Conservation (phyloP, 2,113 vertebrate species). For the Nycticryphes semicollaris region DNA sequence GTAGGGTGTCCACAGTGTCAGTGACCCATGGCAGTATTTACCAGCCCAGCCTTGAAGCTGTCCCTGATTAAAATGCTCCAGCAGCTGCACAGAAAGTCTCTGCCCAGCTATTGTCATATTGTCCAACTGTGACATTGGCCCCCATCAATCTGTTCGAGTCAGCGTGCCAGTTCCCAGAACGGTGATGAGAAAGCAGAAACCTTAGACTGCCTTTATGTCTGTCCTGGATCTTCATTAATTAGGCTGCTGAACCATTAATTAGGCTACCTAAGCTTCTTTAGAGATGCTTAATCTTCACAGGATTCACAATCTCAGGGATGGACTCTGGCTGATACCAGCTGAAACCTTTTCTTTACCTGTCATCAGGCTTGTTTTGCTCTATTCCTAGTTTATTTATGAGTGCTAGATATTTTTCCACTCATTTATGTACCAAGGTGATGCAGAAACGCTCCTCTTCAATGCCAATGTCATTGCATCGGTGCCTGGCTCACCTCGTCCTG, state of each 20-base stretch:
- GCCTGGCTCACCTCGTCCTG: background rate
- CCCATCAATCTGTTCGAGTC: background rate
- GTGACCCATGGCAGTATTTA: background rate
- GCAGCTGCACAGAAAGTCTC: background rate
- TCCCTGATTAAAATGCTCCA: background rate
- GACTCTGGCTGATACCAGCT: background rate
- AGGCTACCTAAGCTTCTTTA: slow-evolving; percentile 52
- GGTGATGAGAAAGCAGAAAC: background rate
- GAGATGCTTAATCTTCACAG: slow-evolving; percentile 16
- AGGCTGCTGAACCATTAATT: slow-evolving; percentile 40
- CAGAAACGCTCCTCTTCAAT: background rate
- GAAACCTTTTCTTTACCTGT: background rate
- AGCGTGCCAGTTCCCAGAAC: background rate
- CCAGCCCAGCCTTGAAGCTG: background rate
- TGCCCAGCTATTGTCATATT: background rate
- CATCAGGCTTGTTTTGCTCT: background rate
- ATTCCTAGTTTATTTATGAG: background rate
- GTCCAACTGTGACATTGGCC: background rate
- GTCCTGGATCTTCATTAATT: slow-evolving; percentile 29
- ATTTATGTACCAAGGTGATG: background rate
- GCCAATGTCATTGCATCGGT: background rate
- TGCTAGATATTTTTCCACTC: background rate
- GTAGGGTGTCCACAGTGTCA: background rate
- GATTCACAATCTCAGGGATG: background rate
- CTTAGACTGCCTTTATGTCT: background rate